Evolutionary conservation across 2,888 invertebrate species (phyloP), one percentile per base, ranked within the genome.

Genomic region (Xestia sexstrigata): DNA sequence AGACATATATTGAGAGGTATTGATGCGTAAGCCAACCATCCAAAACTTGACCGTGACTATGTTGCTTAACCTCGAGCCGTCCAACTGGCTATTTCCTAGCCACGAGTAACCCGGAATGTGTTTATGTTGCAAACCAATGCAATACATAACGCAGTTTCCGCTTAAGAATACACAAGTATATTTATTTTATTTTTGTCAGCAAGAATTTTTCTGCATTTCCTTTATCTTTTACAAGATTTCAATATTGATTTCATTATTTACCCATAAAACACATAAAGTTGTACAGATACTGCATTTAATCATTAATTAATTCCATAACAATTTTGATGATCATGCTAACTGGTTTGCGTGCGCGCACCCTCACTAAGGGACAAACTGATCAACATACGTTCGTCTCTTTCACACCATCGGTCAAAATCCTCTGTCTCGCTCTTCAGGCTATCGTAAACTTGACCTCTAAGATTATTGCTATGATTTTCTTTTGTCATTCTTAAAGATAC

Each of bases 371-470:
- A 70, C 76, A 79, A 86, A 88, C 77, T 73, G 62, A 73, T 83
- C 85, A 88, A 85, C 67, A 79, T 90, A 89, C 49, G 72, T 63
- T 72, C 52, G 71, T 94, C 94, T 90, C 90, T 81, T 79, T 92
- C 83, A 45, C 72, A 78, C 87, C 1, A 69, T 76, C 52, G 17
- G 13, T 42, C 55, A 73, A 79, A 75, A 58, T 78, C 52, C 72
- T 86, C 86, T 83, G 69, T 91, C 92, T 91, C 89, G 30, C 71
- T 91, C 90, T 77, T 83, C 75, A 87, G 88, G 88, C 90, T 91
- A 93, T 94, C 92, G 92, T 94, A 95, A 95, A 94, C 95, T 95
- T 95, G 95, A 95, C 95, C 95, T 95, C 93, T 89, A 76, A 82
- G 86, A 88, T 89, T 89, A 87, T 82, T 88, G 90, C 89, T 91